phyloP scores from a whole-genome alignment of 2,113 vertebrate genomes.

The Alouatta palliata region DNA sequence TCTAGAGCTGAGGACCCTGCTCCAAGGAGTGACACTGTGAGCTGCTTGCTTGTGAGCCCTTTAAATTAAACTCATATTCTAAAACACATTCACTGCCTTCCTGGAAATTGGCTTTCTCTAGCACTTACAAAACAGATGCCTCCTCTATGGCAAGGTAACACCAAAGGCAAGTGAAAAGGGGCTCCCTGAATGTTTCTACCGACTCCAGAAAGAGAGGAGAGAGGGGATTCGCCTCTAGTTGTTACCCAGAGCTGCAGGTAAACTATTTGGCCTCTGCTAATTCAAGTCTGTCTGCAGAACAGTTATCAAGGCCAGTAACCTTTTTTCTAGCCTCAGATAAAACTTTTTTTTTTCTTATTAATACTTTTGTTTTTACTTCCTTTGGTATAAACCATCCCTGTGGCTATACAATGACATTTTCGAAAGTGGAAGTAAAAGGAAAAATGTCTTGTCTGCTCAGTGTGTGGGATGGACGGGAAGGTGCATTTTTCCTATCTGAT shows the following conservation, averaged over 20 bases:
- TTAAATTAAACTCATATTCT: background rate
- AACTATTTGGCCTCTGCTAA: background rate
- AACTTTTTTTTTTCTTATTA: background rate
- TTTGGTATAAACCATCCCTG: background rate
- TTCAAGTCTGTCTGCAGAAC: background rate
- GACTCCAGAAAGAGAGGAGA: background rate
- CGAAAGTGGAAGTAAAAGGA: slow-evolving; percentile 53
- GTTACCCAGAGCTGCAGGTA: background rate
- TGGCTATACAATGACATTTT: slow-evolving; percentile 23
- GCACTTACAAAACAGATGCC: background rate
- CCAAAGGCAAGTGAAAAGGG: background rate
- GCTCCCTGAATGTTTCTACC: background rate
- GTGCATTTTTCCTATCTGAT: background rate
- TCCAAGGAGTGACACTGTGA: background rate
- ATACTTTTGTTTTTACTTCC: slow-evolving; percentile 38
- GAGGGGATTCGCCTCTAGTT: accelerated
- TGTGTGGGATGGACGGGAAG: background rate
- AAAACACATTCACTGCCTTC: background rate
- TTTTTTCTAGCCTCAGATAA: slow-evolving; percentile 32
- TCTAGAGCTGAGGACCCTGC: background rate
- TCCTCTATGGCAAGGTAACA: background rate
- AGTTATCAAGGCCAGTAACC: background rate
- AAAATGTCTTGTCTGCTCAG: background rate
- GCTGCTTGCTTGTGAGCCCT: background rate
- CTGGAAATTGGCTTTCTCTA: background rate